These are phyloP conservation scores for Acipenser oxyrinchus DNA, from an alignment of 2,797 vertebrate genomes.

Conservation along the genomic window DNA sequence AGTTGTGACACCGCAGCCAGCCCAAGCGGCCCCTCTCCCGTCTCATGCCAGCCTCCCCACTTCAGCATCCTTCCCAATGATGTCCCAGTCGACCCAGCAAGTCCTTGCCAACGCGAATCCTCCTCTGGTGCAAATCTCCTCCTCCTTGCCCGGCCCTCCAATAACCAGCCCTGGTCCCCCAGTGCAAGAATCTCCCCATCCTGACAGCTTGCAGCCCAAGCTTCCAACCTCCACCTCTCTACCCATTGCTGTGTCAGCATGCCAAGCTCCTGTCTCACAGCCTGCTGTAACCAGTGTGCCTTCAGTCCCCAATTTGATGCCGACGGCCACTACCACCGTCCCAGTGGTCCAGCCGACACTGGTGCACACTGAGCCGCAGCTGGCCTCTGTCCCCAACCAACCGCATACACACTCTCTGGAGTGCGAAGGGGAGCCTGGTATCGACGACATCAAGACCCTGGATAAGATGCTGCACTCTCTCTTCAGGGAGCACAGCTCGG, in stretches of 20 bases:
- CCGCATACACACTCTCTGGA: slow-evolving; percentile 59
- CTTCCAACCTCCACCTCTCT: slow-evolving; percentile 10
- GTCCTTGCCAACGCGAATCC: slow-evolving; percentile 3
- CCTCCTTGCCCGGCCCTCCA: slow-evolving; percentile 28
- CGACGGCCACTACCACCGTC: slow-evolving; percentile 67
- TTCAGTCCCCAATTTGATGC: slow-evolving; percentile 35
- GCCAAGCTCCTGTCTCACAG: slow-evolving; percentile 37
- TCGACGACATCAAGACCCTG: slow-evolving; percentile 87
- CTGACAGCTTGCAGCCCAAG: background rate
- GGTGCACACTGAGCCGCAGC: slow-evolving; percentile 79
- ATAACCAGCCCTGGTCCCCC: slow-evolving; percentile 28
- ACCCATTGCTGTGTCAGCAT: slow-evolving; percentile 19
- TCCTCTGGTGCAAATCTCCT: slow-evolving; percentile 6
- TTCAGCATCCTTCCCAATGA: slow-evolving; percentile 6
- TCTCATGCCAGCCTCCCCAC: background rate
- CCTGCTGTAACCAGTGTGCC: slow-evolving; percentile 41
- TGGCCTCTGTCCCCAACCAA: slow-evolving; percentile 67
- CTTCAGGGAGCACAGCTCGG: slow-evolving; percentile 77
- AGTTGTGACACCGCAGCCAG: slow-evolving; percentile 36
- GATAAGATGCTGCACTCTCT: slow-evolving; percentile 89
- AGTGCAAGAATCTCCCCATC: slow-evolving; percentile 43
- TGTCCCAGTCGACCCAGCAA: slow-evolving; percentile 9
- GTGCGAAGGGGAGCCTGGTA: slow-evolving; percentile 68
- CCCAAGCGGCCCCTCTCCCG: slow-evolving; percentile 4
- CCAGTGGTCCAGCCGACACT: slow-evolving; percentile 69